Evolutionary conservation across 2,797 vertebrate genomes (phyloP).

Genomic region (Enteromius afrohamiltoni): DNA sequence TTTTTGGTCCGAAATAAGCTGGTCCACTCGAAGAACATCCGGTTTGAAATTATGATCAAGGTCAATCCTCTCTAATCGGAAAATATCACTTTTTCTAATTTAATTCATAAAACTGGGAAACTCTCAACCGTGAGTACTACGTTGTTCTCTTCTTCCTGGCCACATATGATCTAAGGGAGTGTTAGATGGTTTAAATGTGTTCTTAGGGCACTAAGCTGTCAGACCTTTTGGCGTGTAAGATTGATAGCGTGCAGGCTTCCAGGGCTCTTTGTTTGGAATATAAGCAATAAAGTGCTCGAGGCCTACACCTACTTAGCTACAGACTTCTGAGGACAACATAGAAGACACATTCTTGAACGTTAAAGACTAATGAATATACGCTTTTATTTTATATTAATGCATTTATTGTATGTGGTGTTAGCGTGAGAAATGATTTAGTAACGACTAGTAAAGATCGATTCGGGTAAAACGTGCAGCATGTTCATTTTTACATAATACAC

Average conservation of each 20-base stretch:
- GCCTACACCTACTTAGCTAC: conserved; percentile 70
- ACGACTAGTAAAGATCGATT: conserved; percentile 28
- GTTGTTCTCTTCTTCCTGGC: conserved; percentile 83
- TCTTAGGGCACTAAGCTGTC: conserved; percentile 99
- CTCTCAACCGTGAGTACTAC: conserved; percentile 66
- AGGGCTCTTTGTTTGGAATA: conserved; percentile 98
- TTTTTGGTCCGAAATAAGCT: conserved; percentile 34
- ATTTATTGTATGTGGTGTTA: neutral
- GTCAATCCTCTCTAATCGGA: conserved; percentile 37
- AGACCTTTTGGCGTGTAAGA: conserved; percentile 97
- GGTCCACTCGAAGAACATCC: conserved; percentile 44
- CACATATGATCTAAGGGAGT: conserved; percentile 91
- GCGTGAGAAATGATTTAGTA: neutral
- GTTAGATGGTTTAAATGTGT: conserved; percentile 96
- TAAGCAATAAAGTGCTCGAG: conserved; percentile 86
- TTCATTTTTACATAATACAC: conserved; percentile 9
- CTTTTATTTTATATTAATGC: conserved; percentile 28
- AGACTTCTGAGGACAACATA: conserved; percentile 52
- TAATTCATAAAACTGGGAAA: conserved; percentile 51
- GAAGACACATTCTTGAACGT: conserved; percentile 21
- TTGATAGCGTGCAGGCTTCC: conserved; percentile 93
- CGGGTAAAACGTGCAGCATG: neutral
- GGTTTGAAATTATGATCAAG: conserved; percentile 41
- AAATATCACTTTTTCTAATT: conserved; percentile 51
- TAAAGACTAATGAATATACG: conserved; percentile 22